Conservation (phyloP, 2,113 vertebrate genomes). For the Mystacornis crossleyi region DNA sequence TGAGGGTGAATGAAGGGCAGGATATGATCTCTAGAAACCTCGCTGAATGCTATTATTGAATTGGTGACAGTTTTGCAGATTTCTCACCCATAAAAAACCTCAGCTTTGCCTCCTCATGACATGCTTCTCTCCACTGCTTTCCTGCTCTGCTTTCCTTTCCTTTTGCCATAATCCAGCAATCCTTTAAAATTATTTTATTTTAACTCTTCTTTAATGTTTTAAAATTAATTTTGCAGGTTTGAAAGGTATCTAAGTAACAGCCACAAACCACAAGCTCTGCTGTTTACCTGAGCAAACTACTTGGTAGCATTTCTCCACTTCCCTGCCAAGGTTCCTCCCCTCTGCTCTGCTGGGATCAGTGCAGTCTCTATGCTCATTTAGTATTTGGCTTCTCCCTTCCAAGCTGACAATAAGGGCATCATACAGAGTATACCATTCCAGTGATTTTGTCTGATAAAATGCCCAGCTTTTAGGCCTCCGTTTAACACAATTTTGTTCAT, state of each 20-base stretch:
- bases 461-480: background rate
- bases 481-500: background rate
- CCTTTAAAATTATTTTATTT: background rate
- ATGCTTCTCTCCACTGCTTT: background rate
- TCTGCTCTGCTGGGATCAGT: conserved; percentile 10
- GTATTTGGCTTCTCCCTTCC: conserved; percentile 41
- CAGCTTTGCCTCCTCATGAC: background rate
- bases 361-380: conserved; percentile 36
- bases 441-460: conserved; percentile 1
- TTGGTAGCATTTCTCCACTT: background rate
- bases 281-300: background rate
- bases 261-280: background rate
- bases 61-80: conserved; percentile 20
- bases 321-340: conserved; percentile 24
- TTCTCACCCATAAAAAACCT: conserved; percentile 13
- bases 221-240: background rate
- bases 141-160: background rate
- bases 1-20: conserved; percentile 43
- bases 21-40: conserved; percentile 15
- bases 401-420: conserved; percentile 20
- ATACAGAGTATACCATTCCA: background rate
- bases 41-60: background rate
- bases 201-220: background rate
- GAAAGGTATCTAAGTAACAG: background rate
- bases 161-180: background rate